phyloP scores from a whole-genome alignment of 2,888 invertebrate species.

The Drosophila tanythrix region DNA sequence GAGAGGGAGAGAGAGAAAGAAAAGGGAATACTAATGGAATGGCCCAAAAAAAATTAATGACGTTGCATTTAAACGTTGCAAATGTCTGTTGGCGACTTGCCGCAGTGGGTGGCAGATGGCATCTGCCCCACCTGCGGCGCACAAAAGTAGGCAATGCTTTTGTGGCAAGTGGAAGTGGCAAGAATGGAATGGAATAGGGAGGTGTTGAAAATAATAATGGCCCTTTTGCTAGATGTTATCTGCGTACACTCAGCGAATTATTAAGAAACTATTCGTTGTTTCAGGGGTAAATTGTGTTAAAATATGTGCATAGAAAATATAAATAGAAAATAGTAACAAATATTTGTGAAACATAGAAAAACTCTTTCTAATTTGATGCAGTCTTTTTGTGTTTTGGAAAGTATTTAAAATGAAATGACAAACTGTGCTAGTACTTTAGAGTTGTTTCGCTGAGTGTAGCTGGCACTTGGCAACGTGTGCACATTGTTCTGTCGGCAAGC shows the following conservation, averaged over 20 bases:
- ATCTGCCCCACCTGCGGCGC: slow-evolving; percentile 47
- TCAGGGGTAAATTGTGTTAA: too few relatives aligned
- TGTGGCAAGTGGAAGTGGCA: slow-evolving; percentile 15
- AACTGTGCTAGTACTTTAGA: not conserved
- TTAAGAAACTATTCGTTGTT: not conserved
- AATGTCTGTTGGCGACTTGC: slow-evolving; percentile 32
- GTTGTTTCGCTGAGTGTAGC: slow-evolving; percentile 15
- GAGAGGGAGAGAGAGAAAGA: not conserved
- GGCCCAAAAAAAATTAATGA: slow-evolving; percentile 1
- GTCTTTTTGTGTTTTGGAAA: not conserved
- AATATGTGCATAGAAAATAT: too few relatives aligned
- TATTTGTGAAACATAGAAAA: not conserved
- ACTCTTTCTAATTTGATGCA: not conserved
- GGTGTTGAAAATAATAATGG: slow-evolving; percentile 43
- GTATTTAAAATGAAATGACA: not conserved
- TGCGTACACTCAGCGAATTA: slow-evolving; percentile 18
- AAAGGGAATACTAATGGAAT: slow-evolving; percentile 15
- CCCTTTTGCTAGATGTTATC: slow-evolving; percentile 47
- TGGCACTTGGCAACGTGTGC: slow-evolving; percentile 51
- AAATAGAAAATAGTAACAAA: not conserved
- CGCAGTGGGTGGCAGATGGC: not conserved
- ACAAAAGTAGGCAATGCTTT: slow-evolving; percentile 57
- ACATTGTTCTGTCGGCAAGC: slow-evolving; percentile 37
- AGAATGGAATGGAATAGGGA: not conserved
- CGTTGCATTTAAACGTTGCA: slow-evolving; percentile 30